Percentiles rank a stretch among this genome's conserved stretches.
Evolutionary conservation across 2,888 invertebrate genomes (phyloP).

Genomic region (Notodonta dromedarius): DNA sequence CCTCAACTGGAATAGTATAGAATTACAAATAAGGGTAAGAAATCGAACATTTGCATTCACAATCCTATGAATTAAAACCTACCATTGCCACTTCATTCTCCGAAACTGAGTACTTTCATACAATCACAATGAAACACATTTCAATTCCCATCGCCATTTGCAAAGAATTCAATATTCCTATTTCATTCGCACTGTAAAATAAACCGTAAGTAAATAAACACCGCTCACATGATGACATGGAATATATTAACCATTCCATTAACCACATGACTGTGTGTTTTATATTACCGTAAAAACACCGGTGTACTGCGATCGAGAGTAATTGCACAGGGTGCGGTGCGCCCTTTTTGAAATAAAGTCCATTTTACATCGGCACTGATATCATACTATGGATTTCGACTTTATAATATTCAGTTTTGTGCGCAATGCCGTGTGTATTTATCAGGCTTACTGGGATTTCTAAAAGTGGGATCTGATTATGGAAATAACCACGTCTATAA

Average conservation of each 20-base stretch:
- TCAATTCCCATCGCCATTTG: neutral
- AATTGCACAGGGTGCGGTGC: slow-evolving; percentile 15
- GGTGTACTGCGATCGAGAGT: slow-evolving; percentile 18
- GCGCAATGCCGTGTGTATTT: too few relatives aligned
- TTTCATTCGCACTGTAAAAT: neutral
- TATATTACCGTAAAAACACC: slow-evolving; percentile 25
- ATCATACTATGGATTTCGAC: slow-evolving; percentile 3
- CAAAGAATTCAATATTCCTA: neutral
- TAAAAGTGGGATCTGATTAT: too few relatives aligned
- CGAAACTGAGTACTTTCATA: too few relatives aligned
- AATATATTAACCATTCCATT: slow-evolving; percentile 33
- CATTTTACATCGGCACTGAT: slow-evolving; percentile 1
- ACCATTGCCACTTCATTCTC: too few relatives aligned
- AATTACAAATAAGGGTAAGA: too few relatives aligned
- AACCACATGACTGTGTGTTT: slow-evolving; percentile 21
- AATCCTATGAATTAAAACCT: too few relatives aligned
- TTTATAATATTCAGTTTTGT: slow-evolving; percentile 22
- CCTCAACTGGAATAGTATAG: too few relatives aligned
- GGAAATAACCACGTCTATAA: too few relatives aligned
- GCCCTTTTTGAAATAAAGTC: slow-evolving; percentile 15
- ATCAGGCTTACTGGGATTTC: too few relatives aligned
- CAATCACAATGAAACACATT: neutral
- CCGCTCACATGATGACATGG: neutral
- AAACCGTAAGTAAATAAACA: slow-evolving; percentile 6
- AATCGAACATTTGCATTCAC: too few relatives aligned